phyloP scores from a whole-genome alignment of 2,888 invertebrate genomes.

The Clivina fossor region DNA sequence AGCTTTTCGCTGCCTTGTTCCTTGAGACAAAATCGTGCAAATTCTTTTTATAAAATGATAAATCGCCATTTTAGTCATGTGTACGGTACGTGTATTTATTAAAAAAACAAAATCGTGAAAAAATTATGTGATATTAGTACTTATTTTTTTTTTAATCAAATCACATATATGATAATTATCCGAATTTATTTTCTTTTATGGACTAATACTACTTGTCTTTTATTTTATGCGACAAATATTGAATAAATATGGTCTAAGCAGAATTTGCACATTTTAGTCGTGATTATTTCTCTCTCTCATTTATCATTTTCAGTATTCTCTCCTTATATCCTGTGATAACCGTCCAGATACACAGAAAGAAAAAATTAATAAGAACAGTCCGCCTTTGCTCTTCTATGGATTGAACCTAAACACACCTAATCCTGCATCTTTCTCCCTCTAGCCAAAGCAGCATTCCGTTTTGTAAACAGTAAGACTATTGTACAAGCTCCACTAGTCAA shows the following conservation, averaged over 20 bases:
- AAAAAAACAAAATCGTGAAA: slow-evolving; percentile 17
- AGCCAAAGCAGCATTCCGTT: slow-evolving; percentile 35
- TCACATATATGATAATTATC: slow-evolving; percentile 23
- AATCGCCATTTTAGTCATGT: not conserved
- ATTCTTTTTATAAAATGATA: slow-evolving; percentile 16
- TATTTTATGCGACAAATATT: slow-evolving; percentile 8
- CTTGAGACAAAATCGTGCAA: slow-evolving; percentile 30
- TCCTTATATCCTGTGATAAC: slow-evolving; percentile 32
- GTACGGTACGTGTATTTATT: slow-evolving; percentile 20
- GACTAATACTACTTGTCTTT: slow-evolving; percentile 16
- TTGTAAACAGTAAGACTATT: slow-evolving; percentile 41
- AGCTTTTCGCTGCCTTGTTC: slow-evolving; percentile 28
- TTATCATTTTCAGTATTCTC: slow-evolving; percentile 26
- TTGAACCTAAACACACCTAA: slow-evolving; percentile 5
- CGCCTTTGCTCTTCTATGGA: slow-evolving; percentile 1
- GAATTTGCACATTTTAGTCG: slow-evolving; percentile 31
- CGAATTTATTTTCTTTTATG: slow-evolving; percentile 15
- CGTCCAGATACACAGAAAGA: slow-evolving; percentile 25
- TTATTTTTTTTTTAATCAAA: slow-evolving; percentile 30
- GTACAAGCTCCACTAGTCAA: slow-evolving; percentile 46
- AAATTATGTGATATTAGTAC: slow-evolving; percentile 34
- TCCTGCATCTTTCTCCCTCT: slow-evolving; percentile 17
- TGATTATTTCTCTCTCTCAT: slow-evolving; percentile 11
- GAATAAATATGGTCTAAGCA: slow-evolving; percentile 15
- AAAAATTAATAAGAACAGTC: slow-evolving; percentile 17